Conservation (phyloP, 2,113 vertebrate species). For the Budorcas taxicolor region DNA sequence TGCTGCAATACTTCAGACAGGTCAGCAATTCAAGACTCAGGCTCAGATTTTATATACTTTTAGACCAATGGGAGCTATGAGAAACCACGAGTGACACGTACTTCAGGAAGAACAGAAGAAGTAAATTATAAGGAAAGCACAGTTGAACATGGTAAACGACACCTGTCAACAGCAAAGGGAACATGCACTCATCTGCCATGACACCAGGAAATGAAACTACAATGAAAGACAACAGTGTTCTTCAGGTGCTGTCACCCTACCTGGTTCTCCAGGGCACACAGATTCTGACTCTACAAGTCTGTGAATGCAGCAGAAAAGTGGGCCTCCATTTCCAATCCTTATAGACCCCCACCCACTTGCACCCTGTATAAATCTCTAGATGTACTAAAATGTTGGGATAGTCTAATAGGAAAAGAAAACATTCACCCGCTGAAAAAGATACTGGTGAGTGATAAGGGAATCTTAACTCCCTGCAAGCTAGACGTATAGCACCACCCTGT, state of each 20-base stretch:
- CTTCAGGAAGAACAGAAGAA: constrained; percentile 21
- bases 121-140: constrained; percentile 51
- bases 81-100: constrained; percentile 35
- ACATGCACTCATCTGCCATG: neutral
- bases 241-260: neutral
- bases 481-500: neutral
- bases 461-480: neutral
- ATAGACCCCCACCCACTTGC: neutral
- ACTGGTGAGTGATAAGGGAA: neutral
- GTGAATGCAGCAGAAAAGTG: neutral
- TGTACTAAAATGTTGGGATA: neutral
- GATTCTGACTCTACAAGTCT: neutral
- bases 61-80: neutral
- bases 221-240: neutral
- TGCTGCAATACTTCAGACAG: neutral
- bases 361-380: neutral
- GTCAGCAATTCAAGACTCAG: neutral
- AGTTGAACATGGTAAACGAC: neutral
- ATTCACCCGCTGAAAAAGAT: neutral
- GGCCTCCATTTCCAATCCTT: neutral
- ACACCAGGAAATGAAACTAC: constrained; percentile 52
- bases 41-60: neutral
- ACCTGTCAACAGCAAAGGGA: constrained; percentile 38
- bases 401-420: neutral
- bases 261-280: neutral